Base-by-base conservation (phyloP, 1,140 invertebrate species). In the Trichonephila clavipes region DNA sequence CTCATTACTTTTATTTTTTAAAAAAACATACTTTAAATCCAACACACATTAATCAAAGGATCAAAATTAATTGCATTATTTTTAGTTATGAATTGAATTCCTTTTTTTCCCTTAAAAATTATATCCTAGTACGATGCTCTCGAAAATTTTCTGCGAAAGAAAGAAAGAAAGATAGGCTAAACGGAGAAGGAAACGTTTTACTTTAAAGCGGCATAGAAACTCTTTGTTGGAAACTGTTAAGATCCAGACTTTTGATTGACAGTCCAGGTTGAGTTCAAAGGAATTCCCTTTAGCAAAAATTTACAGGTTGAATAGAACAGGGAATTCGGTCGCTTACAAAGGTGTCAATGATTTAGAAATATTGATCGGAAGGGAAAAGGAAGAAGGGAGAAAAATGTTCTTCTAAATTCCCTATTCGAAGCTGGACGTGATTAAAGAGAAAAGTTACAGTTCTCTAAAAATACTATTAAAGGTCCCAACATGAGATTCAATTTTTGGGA, bases 341-440 rank as follows among this genome's bases (percentile, higher is more conserved):
- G 40, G 85, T 62, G 28, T 87, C 85, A 87, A 62, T 64, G 61
- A 87, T 87, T 87, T 61, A 58, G 61, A 64, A 87, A 64, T 40
- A 87, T 87, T 64, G 85, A 87, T 87, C 61, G 58, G 12, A 3
- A 64, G 40, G 59, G 28, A 83, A 51, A 10, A 7, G 72, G 18
- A 69, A 24, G n/a, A 21, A 34, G 28, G 34, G 34, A 40, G 5
- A 34, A 83, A 19, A n/a, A n/a, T 51, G 51, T 24, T 59, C 4
- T 4, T 58, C n/a, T 83, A 58, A 83, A 58, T 14, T n/a, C 21
- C 14, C 82, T 24, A 19, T 21, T 16, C 40, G 14, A 59, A 59
- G 58, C 19, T 83, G 82, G 82, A 83, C 21, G 82, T 77, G 72
- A 83, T 83, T 83, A 83, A 83, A 83, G 82, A 59, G 72, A 77